A percentile compares a stretch with the other conserved stretches of the same genome.
Evolutionary conservation across 1,140 invertebrate species (phyloP).

Genomic region (Drosophila pandora): DNA sequence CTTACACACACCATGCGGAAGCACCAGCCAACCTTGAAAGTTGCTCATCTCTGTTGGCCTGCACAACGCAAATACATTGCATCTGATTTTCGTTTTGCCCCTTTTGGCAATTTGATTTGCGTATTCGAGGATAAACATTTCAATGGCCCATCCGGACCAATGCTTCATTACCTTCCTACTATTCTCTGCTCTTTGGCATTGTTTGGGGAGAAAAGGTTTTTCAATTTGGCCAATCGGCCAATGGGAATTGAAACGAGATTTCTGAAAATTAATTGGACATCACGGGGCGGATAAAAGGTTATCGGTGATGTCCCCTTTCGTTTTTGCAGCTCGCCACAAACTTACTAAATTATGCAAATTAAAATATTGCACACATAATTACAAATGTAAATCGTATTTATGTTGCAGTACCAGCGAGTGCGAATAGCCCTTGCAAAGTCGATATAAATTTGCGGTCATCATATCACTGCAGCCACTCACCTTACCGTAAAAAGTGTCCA

Average conservation of each 20-base stretch:
- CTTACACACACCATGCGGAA: background rate
- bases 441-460: conserved; percentile 72
- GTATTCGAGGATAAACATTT: conserved; percentile 77
- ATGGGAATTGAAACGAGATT: conserved; percentile 38
- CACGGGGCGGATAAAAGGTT: conserved; percentile 9
- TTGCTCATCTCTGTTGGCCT: conserved; percentile 40
- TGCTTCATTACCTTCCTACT: conserved; percentile 65
- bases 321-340: conserved; percentile 20
- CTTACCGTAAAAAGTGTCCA: conserved; percentile 37
- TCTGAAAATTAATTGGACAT: conserved; percentile 69
- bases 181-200: conserved; percentile 30
- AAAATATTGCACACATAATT: conserved; percentile 80
- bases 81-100: conserved; percentile 25
- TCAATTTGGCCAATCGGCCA: conserved; percentile 57
- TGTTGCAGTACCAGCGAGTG: conserved; percentile 54
- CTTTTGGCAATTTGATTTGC: conserved; percentile 70
- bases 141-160: conserved; percentile 62
- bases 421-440: conserved; percentile 58
- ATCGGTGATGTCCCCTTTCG: conserved; percentile 2
- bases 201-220: conserved; percentile 58
- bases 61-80: conserved; percentile 43
- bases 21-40: background rate
- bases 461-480: conserved; percentile 56
- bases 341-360: conserved; percentile 79
- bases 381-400: conserved; percentile 80